These are phyloP conservation scores for Premnoplex brunnescens DNA, from an alignment of 2,797 vertebrate species.

Conservation along the genomic window DNA sequence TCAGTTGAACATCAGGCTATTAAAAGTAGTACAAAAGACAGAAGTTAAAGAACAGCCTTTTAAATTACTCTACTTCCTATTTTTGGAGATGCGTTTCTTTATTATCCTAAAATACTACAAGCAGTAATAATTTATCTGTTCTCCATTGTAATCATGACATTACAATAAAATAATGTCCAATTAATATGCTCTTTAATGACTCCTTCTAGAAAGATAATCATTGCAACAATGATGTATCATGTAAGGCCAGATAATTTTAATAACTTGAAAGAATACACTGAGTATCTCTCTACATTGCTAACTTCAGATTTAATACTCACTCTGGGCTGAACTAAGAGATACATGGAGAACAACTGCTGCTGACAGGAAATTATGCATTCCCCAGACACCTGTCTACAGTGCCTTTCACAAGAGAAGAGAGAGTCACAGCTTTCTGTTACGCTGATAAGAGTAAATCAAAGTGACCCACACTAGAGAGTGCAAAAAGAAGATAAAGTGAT, in stretches of 20 bases:
- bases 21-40: constrained; percentile 31
- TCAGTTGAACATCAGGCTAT: neutral
- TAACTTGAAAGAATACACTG: neutral
- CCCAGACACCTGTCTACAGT: neutral
- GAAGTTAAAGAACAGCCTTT: constrained; percentile 2
- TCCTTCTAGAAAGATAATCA: constrained; percentile 22
- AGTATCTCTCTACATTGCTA: neutral
- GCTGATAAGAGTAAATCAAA: neutral
- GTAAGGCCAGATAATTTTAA: constrained; percentile 7
- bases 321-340: neutral
- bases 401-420: neutral
- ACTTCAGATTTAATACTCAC: constrained; percentile 11
- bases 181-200: constrained; percentile 28
- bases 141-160: neutral
- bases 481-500: neutral
- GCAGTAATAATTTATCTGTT: constrained; percentile 23
- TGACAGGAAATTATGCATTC: constrained; percentile 2
- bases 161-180: constrained; percentile 5
- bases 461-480: neutral
- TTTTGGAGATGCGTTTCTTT: constrained; percentile 16
- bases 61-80: neutral
- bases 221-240: neutral
- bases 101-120: constrained; percentile 25
- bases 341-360: neutral
- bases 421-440: neutral